Percentiles rank a stretch among this genome's conserved stretches.
phyloP scores from a whole-genome alignment of 2,888 invertebrate genomes.

The Steromphala cineraria region DNA sequence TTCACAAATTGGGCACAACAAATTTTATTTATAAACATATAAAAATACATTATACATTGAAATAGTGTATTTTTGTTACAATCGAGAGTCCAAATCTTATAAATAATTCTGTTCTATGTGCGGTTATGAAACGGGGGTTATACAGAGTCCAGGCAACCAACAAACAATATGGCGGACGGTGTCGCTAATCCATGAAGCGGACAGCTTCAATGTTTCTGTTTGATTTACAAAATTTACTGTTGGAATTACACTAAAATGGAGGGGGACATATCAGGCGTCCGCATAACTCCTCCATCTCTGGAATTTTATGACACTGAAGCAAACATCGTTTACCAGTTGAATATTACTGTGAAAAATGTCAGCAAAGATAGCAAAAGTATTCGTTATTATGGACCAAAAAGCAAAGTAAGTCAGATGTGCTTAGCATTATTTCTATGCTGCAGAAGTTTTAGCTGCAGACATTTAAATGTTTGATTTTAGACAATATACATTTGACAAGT shows the following conservation, averaged over 20 bases:
- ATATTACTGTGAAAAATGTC: slow-evolving; percentile 72
- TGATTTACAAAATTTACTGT: not conserved
- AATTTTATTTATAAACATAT: slow-evolving; percentile 1
- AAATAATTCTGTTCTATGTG: slow-evolving; percentile 23
- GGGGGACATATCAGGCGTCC: slow-evolving; percentile 69
- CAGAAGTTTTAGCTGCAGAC: too few relatives aligned
- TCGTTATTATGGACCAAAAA: slow-evolving; percentile 72
- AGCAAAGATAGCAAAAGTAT: slow-evolving; percentile 70
- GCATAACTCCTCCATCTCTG: slow-evolving; percentile 69
- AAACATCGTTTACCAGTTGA: slow-evolving; percentile 57
- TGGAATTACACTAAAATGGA: slow-evolving; percentile 53
- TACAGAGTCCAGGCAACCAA: slow-evolving; percentile 62
- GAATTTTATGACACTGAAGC: slow-evolving; percentile 70
- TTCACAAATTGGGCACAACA: too few relatives aligned
- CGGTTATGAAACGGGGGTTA: slow-evolving; percentile 21
- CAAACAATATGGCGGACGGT: slow-evolving; percentile 66
- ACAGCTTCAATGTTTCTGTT: not conserved
- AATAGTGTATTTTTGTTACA: not conserved
- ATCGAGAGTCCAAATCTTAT: not conserved
- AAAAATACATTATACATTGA: not conserved
- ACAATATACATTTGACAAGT: too few relatives aligned
- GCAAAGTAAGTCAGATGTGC: slow-evolving; percentile 67
- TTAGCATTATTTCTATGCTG: too few relatives aligned
- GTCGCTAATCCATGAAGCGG: not conserved
- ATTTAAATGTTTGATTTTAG: too few relatives aligned